phyloP scores from a whole-genome alignment of 2,113 vertebrate genomes.

The Varanus komodoensis region DNA sequence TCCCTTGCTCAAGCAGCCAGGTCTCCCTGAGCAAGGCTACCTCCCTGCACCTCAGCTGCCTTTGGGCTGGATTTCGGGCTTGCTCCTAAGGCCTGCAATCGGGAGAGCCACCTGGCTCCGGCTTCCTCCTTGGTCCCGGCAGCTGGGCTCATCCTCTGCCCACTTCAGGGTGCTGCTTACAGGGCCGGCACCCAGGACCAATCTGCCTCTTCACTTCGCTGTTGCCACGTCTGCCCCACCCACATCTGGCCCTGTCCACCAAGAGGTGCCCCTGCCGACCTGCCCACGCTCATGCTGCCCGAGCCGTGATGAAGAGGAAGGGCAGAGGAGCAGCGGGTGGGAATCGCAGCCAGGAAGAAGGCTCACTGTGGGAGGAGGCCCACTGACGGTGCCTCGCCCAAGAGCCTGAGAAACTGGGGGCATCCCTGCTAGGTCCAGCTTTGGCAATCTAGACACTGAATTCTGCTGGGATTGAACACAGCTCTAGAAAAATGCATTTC shows the following conservation, averaged over 20 bases:
- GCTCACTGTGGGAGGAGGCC: no score
- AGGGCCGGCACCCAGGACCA: no score
- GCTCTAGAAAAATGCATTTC: neutral
- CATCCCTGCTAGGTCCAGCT: neutral
- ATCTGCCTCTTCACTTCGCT: no score
- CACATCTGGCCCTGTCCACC: no score
- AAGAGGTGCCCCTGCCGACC: no score
- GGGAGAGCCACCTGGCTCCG: neutral
- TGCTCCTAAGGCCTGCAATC: neutral
- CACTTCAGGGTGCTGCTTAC: neutral
- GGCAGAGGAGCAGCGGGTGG: no score
- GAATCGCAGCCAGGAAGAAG: no score
- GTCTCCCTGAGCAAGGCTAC: neutral
- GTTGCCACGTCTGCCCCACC: no score
- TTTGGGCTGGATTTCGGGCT: neutral
- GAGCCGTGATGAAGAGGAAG: no score
- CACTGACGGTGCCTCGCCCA: no score
- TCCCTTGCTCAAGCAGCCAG: neutral
- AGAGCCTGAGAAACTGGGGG: no score
- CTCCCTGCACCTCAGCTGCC: neutral
- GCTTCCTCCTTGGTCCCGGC: neutral
- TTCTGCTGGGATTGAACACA: neutral
- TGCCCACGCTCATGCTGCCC: no score
- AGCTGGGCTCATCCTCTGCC: neutral
- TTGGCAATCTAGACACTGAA: neutral